Percentiles rank a stretch among this genome's conserved stretches.
These are phyloP conservation scores for Gila orcuttii DNA, from an alignment of 2,113 vertebrate genomes.

Conservation along the genomic window DNA sequence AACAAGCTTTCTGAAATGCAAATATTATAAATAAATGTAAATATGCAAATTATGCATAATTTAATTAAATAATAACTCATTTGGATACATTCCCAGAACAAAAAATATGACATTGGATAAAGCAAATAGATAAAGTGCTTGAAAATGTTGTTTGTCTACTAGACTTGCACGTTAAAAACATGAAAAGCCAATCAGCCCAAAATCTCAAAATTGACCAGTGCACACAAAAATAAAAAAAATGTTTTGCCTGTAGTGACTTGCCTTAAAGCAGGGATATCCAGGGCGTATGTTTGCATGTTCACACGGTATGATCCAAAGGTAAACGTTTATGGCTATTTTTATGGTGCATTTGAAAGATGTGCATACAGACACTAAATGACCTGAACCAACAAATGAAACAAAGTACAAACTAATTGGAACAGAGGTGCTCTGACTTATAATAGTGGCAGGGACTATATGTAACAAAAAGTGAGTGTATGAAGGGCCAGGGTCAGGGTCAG, in stretches of 20 bases:
- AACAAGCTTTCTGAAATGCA: not conserved
- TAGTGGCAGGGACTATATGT: not conserved
- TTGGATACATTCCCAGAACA: no score
- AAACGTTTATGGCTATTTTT: slow-evolving; percentile 14
- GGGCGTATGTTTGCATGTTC: not conserved
- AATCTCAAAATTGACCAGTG: no score
- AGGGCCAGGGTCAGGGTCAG: not conserved
- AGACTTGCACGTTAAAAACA: no score
- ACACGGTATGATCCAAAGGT: not conserved
- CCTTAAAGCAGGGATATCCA: slow-evolving; percentile 21
- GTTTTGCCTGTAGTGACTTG: no score
- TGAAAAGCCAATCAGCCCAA: no score
- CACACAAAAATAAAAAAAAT: no score
- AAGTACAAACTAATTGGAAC: not conserved
- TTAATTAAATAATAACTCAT: not conserved
- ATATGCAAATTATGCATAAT: not conserved
- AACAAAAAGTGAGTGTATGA: not conserved
- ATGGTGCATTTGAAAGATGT: not conserved
- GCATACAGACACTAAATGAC: not conserved
- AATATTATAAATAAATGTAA: not conserved
- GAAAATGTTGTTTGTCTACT: no score
- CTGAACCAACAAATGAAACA: slow-evolving; percentile 12
- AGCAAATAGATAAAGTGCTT: no score
- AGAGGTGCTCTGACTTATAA: not conserved
- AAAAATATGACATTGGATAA: no score